Base-by-base conservation (phyloP, 2,113 vertebrate species). In the Catharus fuscescens region DNA sequence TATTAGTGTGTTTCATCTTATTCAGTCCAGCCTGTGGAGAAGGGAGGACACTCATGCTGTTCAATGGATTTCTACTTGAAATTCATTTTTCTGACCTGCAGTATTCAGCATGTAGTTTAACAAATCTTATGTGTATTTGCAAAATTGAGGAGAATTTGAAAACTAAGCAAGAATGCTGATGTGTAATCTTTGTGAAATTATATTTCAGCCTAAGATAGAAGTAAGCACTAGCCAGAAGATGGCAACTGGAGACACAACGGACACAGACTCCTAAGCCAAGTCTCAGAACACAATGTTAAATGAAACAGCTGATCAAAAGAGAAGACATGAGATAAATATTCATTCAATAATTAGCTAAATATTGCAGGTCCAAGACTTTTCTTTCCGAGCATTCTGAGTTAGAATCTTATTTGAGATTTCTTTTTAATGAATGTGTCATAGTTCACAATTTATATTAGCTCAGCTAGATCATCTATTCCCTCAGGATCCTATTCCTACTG, bases 341-440 rank as follows among this genome's bases (percentile, higher is more conserved):
- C 20, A 66, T 70, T 54, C 16, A 69, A 42, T 54, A 64, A 70
- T 66, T 50, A 40, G 28, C 72, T 90, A 45, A 79, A 79, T 42
- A 48, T n/a, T 85, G 9, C 29, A 77, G 18, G 12, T 79, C n/a
- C 23, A 88, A 73, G 36, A 92, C 8, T 36, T 45, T 47, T 54
- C 78, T 56, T 9, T 28, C 18, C 54, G 18, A 72, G 18, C 25
- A 70, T 82, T 86, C 50, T 38, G 77, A 72, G 32, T 28, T 60
- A 38, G 19, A 93, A 61, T 14, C 14, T 8, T 48, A 29, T 76
- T 82, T 80, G 59, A 88, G 24, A 31, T 69, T 61, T 76, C 28
- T 93, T 81, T 71, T 57, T 92, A 85, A 90, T 85, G 18, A 80
- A 80, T 57, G n/a, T 92, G 54, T 72, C 79, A 86, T 47, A 80